Base-by-base conservation (phyloP, 2,888 invertebrate species). In the Lycia hirtaria region DNA sequence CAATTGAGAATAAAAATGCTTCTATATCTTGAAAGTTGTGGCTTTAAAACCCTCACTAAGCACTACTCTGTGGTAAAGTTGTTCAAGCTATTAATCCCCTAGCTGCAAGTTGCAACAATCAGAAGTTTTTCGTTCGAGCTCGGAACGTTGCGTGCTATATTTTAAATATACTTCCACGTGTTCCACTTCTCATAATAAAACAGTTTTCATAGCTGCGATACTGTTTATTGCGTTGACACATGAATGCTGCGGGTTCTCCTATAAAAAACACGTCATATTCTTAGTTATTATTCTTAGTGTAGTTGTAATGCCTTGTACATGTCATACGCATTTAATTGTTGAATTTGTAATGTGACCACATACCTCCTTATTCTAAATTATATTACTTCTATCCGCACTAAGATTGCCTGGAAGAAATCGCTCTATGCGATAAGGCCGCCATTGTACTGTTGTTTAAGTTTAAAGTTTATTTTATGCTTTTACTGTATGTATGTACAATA, bases 211-310 rank as follows among this genome's bases (percentile, higher is more conserved):
- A 60, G 62, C 62, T 33, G 55, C 62, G 56, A 65, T 64, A 66
- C 53, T 58, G 55, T 71, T 72, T 71, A 75, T 68, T 67, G 62
- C 71, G 67, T 68, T 67, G 65, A 70, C 65, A 73, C 71, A 68
- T 69, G 65, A 69, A 65, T 58, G 60, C 56, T 60, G 65, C 52
- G 61, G 58, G 51, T 55, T 57, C 57, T 20, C 58, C 33, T 62
- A 63, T n/a, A n/a, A n/a, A 70, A 68, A 67, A 56, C 50, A 50
- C 26, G 54, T 64, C 45, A 59, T 56, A 48, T 58, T 63, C 22
- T 33, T 55, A 49, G 26, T 53, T 65, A 66, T 71, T 67, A 69
- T n/a, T n/a, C n/a, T n/a, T n/a, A n/a, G n/a, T n/a, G n/a, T n/a
- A n/a, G n/a, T n/a, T n/a, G n/a, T n/a, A n/a, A n/a, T n/a, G n/a